phyloP scores from a whole-genome alignment of 2,888 invertebrate genomes.

The Caenorhabditis panamensis region DNA sequence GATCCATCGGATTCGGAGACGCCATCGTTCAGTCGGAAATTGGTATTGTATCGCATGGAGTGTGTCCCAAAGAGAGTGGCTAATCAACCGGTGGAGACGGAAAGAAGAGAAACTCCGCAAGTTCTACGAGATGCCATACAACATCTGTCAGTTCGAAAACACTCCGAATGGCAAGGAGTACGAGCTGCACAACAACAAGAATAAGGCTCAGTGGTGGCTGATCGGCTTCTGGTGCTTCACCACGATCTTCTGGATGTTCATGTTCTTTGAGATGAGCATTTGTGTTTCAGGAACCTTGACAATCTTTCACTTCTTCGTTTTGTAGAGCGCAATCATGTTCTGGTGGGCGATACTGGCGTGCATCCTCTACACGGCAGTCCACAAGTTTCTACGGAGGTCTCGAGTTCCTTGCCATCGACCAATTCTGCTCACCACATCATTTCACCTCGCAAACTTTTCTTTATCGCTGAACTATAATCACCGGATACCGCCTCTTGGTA shows the following conservation, averaged over 20 bases:
- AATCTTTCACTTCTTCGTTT: background rate
- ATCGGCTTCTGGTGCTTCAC: constrained; percentile 74
- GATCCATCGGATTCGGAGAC: constrained; percentile 88
- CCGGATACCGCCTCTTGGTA: no score
- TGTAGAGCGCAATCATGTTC: constrained; percentile 66
- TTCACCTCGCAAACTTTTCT: no score
- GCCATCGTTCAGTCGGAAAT: constrained; percentile 88
- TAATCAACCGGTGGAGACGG: constrained; percentile 81
- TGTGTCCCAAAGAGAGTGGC: constrained; percentile 86
- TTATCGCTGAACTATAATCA: no score
- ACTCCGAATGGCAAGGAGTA: constrained; percentile 54
- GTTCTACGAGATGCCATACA: constrained; percentile 63
- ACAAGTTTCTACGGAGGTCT: constrained; percentile 74
- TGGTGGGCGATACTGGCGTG: constrained; percentile 59
- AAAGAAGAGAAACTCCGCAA: constrained; percentile 81
- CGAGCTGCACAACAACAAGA: constrained; percentile 55
- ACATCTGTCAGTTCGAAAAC: constrained; percentile 55
- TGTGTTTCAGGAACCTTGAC: no score
- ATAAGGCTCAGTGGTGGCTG: constrained; percentile 65
- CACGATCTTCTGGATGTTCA: constrained; percentile 74
- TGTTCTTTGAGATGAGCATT: constrained; percentile 64
- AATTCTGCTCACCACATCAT: no score
- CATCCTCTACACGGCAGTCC: constrained; percentile 58
- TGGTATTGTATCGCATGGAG: constrained; percentile 86
- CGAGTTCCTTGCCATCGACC: constrained; percentile 73